phyloP scores from a whole-genome alignment of 2,113 vertebrate species.

The Aphyosemion australe region DNA sequence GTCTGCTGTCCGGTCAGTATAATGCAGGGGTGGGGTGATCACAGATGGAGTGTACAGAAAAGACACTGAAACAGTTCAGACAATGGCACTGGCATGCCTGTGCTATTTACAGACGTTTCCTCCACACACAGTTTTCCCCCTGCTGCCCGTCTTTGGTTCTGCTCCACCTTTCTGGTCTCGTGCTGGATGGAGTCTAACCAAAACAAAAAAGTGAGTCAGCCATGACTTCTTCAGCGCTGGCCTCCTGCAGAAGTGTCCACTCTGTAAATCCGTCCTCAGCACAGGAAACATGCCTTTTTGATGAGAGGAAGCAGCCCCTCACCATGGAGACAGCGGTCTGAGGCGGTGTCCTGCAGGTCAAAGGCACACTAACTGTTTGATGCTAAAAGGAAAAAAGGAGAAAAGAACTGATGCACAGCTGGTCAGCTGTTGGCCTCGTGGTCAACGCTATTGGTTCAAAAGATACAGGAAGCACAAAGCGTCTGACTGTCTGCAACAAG shows the following conservation, averaged over 20 bases:
- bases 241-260: constrained; percentile 6
- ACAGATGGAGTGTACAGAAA: constrained; percentile 26
- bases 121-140: constrained; percentile 45
- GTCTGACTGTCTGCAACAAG: constrained; percentile 18
- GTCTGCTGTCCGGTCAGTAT: constrained; percentile 60
- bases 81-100: constrained; percentile 58
- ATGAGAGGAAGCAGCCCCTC: constrained; percentile 67
- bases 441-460: constrained; percentile 37
- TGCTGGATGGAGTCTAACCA: constrained; percentile 27
- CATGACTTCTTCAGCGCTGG: constrained; percentile 21
- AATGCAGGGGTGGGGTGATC: constrained; percentile 36
- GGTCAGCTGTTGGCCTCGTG: not conserved
- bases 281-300: constrained; percentile 65
- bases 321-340: constrained; percentile 72
- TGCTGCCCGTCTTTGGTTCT: not conserved
- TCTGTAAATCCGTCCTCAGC: constrained; percentile 27
- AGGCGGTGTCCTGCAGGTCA: constrained; percentile 66
- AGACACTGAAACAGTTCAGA: constrained; percentile 59
- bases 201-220: constrained; percentile 38
- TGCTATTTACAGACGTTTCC: constrained; percentile 67
- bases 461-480: constrained; percentile 35
- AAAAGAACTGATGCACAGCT: constrained; percentile 28
- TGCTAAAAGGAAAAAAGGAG: constrained; percentile 26
- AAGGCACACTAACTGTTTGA: constrained; percentile 10
- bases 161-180: constrained; percentile 28